Percentiles rank a stretch among this genome's conserved stretches.
Conservation (phyloP, 2,888 invertebrate genomes). For the Drosophila barbarae region DNA sequence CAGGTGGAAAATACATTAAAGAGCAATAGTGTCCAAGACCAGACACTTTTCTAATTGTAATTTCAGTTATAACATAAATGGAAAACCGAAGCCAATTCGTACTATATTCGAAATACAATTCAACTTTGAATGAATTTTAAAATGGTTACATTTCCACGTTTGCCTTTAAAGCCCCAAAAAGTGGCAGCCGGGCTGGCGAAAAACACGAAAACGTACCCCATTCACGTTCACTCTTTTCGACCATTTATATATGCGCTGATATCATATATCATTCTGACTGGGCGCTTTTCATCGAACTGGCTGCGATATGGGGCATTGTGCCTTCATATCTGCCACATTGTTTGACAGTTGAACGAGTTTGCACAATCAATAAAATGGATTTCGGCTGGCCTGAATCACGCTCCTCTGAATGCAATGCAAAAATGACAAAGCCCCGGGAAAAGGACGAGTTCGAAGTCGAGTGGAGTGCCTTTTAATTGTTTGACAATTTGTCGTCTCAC, state of each 20-base stretch:
- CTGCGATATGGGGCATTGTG: slow-evolving; percentile 24
- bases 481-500: slow-evolving; percentile 54
- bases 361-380: slow-evolving; percentile 65
- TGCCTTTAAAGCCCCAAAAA: slow-evolving; percentile 23
- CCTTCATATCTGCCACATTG: slow-evolving; percentile 53
- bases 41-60: background rate
- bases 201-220: slow-evolving; percentile 17
- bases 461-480: slow-evolving; percentile 61
- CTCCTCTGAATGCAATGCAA: slow-evolving; percentile 39
- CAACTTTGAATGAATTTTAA: slow-evolving; percentile 2
- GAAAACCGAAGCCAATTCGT: background rate
- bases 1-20: slow-evolving; percentile 19
- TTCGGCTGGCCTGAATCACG: slow-evolving; percentile 28
- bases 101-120: background rate
- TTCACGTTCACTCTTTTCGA: background rate
- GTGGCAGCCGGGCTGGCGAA: slow-evolving; percentile 14
- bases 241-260: slow-evolving; percentile 1
- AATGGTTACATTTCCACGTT: background rate
- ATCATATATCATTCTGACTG: slow-evolving; percentile 40
- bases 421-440: slow-evolving; percentile 20
- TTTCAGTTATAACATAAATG: background rate
- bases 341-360: slow-evolving; percentile 59
- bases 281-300: slow-evolving; percentile 12
- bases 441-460: slow-evolving; percentile 16
- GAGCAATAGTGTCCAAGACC: background rate